A percentile compares a stretch with the other conserved stretches of the same genome.
Evolutionary conservation across 1,140 invertebrate genomes (phyloP).

Genomic region (Ips nitidus): DNA sequence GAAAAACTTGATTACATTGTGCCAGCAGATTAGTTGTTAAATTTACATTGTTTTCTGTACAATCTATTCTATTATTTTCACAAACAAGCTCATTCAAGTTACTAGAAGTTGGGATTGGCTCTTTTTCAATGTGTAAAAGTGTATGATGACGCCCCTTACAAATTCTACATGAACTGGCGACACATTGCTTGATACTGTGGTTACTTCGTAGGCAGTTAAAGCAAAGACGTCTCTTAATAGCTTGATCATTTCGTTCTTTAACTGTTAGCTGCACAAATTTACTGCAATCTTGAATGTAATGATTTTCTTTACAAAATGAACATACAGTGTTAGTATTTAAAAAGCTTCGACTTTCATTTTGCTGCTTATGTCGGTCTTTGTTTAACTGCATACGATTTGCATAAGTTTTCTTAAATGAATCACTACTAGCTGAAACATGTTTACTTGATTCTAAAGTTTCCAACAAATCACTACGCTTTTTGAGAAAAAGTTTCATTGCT

Average conservation of each 20-base stretch:
- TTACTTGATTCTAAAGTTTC: constrained; percentile 16
- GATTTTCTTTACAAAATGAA: constrained; percentile 4
- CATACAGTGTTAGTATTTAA: neutral
- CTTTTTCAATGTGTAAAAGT: neutral
- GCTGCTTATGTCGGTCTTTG: no score
- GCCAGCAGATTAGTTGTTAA: neutral
- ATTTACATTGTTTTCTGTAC: neutral
- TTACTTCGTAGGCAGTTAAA: neutral
- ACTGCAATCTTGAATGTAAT: neutral
- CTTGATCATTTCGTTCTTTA: neutral
- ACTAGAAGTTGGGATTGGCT: neutral
- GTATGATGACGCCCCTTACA: neutral
- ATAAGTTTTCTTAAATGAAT: no score
- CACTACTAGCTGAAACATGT: no score
- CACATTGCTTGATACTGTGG: neutral
- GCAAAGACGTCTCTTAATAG: neutral
- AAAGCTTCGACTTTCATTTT: neutral
- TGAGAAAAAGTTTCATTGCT: constrained; percentile 14
- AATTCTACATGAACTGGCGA: neutral
- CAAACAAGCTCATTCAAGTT: no score
- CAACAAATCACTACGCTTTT: constrained; percentile 5
- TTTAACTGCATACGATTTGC: no score
- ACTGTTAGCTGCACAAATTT: neutral
- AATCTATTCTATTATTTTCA: no score
- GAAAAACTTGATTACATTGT: neutral